Percentiles rank a stretch among this genome's conserved stretches.
Evolutionary conservation across 2,888 invertebrate genomes (phyloP).

Genomic region (Nyleta sp.): DNA sequence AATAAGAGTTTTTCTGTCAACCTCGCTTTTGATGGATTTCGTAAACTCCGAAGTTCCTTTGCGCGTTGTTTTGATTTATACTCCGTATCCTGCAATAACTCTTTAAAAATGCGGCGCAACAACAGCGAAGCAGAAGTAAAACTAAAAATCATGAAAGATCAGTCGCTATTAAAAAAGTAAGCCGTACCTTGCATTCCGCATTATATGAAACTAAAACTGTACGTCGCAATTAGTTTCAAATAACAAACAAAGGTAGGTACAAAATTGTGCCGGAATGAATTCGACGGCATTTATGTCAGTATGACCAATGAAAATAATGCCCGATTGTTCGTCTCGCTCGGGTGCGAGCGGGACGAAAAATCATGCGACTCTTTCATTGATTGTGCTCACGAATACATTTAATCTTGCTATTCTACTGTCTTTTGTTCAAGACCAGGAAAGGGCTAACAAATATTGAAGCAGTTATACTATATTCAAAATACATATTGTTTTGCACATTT

Average conservation of each 20-base stretch:
- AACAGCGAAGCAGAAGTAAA: too few relatives aligned
- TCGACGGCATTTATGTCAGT: constrained; percentile 31
- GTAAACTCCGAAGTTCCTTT: too few relatives aligned
- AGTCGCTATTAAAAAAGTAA: too few relatives aligned
- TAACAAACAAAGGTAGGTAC: not conserved
- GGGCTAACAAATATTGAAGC: constrained; percentile 49
- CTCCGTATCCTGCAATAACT: too few relatives aligned
- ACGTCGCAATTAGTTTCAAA: too few relatives aligned
- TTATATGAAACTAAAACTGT: too few relatives aligned
- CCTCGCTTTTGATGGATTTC: not conserved
- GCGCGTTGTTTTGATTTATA: too few relatives aligned
- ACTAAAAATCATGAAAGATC: too few relatives aligned
- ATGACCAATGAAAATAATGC: constrained; percentile 48
- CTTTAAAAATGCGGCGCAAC: too few relatives aligned
- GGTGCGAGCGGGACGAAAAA: constrained; percentile 26
- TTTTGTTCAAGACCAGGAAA: constrained; percentile 47
- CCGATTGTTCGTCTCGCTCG: constrained; percentile 50
- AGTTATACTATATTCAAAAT: constrained; percentile 51
- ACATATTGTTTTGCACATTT: constrained; percentile 57
- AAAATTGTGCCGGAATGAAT: constrained; percentile 14
- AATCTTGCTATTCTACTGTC: constrained; percentile 56
- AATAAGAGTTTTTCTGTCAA: not conserved
- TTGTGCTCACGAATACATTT: constrained; percentile 50
- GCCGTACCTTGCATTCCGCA: too few relatives aligned
- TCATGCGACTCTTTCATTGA: constrained; percentile 53